Evolutionary conservation across 2,888 invertebrate species (phyloP).

Genomic region (Acanthococcus lagerstroemiae): DNA sequence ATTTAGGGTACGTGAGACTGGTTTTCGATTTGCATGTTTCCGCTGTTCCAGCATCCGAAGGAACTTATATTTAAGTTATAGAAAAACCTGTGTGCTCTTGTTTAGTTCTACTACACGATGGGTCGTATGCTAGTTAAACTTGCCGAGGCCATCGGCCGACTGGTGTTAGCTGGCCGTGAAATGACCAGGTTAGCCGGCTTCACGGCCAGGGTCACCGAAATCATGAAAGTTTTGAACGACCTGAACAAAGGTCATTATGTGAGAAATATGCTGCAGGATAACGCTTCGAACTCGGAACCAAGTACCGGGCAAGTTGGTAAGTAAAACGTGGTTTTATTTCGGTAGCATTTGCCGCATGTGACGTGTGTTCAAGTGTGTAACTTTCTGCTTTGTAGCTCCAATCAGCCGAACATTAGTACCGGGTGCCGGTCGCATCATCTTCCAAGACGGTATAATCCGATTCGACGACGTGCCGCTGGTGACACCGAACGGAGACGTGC

Average conservation of each 20-base stretch:
- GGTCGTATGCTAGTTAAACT: constrained; percentile 92
- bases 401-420: constrained; percentile 42
- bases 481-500: constrained; percentile 93
- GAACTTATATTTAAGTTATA: neutral
- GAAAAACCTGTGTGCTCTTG: constrained; percentile 22
- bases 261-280: constrained; percentile 55
- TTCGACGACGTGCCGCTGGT: constrained; percentile 90
- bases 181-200: constrained; percentile 89
- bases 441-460: constrained; percentile 77
- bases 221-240: constrained; percentile 73
- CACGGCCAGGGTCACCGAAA: constrained; percentile 83
- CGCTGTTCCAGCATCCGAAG: neutral
- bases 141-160: constrained; percentile 91
- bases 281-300: too few species aligned
- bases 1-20: constrained; percentile 52
- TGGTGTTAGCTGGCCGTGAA: constrained; percentile 90
- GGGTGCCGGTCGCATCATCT: constrained; percentile 67
- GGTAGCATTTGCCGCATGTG: too few species aligned
- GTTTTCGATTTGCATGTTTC: neutral
- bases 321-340: too few species aligned
- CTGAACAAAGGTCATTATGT: constrained; percentile 67
- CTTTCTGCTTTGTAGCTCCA: neutral
- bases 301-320: too few species aligned
- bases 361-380: too few species aligned
- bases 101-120: constrained; percentile 84